Evolutionary conservation across 53 echinoderm and acorn worm species (phyloP).

Genomic region (Actinopyga echinites): DNA sequence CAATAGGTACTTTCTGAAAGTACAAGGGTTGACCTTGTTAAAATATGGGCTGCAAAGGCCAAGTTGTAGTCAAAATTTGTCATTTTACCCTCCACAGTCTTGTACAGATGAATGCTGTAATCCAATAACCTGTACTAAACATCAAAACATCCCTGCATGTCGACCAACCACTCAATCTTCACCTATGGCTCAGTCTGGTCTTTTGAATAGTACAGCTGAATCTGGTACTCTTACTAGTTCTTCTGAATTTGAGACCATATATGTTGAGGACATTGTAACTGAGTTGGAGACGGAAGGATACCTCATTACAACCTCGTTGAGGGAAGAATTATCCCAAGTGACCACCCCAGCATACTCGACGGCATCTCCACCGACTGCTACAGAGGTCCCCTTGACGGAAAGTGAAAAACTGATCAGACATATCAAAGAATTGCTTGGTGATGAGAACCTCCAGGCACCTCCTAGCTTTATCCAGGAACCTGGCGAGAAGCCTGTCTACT

Average conservation of each 20-base stretch:
- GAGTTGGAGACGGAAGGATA: slow-evolving; percentile 8
- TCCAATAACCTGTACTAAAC: neutral
- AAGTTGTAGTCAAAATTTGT: no score
- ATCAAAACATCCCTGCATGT: neutral
- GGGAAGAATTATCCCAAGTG: neutral
- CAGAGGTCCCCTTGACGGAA: slow-evolving; percentile 5
- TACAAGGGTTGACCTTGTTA: no score
- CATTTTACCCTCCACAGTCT: neutral
- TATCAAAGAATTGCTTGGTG: slow-evolving; percentile 12
- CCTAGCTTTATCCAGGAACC: slow-evolving; percentile 30
- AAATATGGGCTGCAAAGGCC: no score
- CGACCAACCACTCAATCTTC: neutral
- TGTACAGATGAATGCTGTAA: slow-evolving; percentile 9
- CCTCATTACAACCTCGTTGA: neutral
- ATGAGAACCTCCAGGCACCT: slow-evolving; percentile 5
- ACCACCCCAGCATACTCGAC: neutral
- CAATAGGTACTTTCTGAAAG: no score
- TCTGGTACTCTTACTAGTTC: neutral
- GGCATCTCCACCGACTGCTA: neutral
- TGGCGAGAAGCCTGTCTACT: neutral
- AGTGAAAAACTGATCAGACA: neutral
- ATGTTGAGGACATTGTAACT: slow-evolving; percentile 22
- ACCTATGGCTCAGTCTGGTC: neutral
- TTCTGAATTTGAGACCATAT: neutral
- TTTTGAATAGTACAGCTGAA: no score